These are phyloP conservation scores for Aplidium turbinatum DNA, from an alignment of 23 tunicate genomes.

Conservation along the genomic window DNA sequence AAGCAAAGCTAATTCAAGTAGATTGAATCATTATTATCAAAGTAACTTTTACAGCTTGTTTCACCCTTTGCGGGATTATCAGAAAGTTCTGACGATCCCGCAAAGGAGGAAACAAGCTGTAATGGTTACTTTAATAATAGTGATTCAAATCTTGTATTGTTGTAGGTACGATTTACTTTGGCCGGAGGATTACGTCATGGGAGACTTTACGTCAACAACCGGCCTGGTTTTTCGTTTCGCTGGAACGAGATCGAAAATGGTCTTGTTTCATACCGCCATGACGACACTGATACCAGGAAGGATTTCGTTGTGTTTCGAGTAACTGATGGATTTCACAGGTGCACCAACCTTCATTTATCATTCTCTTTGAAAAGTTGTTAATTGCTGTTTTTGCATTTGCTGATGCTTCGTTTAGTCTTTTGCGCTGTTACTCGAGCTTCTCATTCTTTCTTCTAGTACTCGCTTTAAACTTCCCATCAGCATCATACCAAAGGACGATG, in stretches of 20 bases:
- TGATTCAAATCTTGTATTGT: too few species aligned
- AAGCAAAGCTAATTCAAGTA: too few species aligned
- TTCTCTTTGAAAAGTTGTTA: too few species aligned
- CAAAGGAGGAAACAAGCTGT: too few species aligned
- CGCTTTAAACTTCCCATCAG: slow-evolving; percentile 81
- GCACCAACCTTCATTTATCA: neutral
- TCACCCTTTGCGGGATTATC: too few species aligned
- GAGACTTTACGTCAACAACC: slow-evolving; percentile 48
- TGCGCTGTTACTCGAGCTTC: too few species aligned
- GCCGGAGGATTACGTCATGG: slow-evolving; percentile 90
- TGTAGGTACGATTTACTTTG: slow-evolving; percentile 72
- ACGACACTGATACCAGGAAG: slow-evolving; percentile 79
- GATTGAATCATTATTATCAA: too few species aligned
- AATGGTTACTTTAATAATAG: too few species aligned
- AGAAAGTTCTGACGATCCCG: too few species aligned
- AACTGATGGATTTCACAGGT: slow-evolving; percentile 80
- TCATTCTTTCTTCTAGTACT: slow-evolving; percentile 62
- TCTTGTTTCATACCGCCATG: slow-evolving; percentile 65
- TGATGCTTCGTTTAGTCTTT: too few species aligned
- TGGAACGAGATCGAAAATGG: slow-evolving; percentile 63
- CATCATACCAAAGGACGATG: slow-evolving; percentile 87
- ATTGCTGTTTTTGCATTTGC: too few species aligned
- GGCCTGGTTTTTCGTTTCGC: slow-evolving; percentile 69
- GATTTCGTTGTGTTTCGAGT: slow-evolving; percentile 70
- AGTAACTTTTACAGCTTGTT: too few species aligned